Evolutionary conservation across 2,113 vertebrate genomes (phyloP), one percentile per base, ranked within the genome.

Genomic region (Pseudorectes ferrugineus): DNA sequence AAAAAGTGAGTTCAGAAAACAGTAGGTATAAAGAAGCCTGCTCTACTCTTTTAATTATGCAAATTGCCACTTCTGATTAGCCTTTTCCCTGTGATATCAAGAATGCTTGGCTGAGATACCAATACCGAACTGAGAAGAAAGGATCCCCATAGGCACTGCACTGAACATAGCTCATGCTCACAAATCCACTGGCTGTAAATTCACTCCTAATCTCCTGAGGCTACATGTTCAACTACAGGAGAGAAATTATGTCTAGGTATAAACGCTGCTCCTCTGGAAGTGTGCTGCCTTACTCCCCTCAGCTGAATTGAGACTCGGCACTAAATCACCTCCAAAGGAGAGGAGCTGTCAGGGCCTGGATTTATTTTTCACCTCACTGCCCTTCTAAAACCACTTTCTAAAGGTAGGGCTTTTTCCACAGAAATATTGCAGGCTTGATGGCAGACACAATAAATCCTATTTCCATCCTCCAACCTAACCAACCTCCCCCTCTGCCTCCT

Each of bases 271-370:
- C 26, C 35, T 62, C 72, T 89, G 77, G 29, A 79, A 88, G 38
- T 48, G 75, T 82, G 63, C 83, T 82, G 58, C 54, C 45, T 77
- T 73, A 93, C 68, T 93, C 85, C 72, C 73, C 43, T 92, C 2
- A 2, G 63, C 63, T 7, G 17, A 89, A 78, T 63, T 1, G 20
- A 88, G 74, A 85, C 58, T 85, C 0, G 0, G 31, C 40, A 85
- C 72, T 96, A 94, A 94, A 96, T 95, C 61, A 94, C 57, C 28
- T 87, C 92, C 40, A 76, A 79, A 88, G 48, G 62, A 95, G 54
- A 85, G 70, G 40, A 65, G 36, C 26, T 92, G 92, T 80, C 87
- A 93, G 70, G 31, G 10, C 26, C 23, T 58, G 46, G 87, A 94
- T 87, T 92, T 95, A 86, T 89, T 92, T 95, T 95, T 81, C 76